Percentiles rank a stretch among this genome's conserved stretches.
Conservation (phyloP, 2,113 vertebrate genomes). For the Hymenochirus boettgeri region DNA sequence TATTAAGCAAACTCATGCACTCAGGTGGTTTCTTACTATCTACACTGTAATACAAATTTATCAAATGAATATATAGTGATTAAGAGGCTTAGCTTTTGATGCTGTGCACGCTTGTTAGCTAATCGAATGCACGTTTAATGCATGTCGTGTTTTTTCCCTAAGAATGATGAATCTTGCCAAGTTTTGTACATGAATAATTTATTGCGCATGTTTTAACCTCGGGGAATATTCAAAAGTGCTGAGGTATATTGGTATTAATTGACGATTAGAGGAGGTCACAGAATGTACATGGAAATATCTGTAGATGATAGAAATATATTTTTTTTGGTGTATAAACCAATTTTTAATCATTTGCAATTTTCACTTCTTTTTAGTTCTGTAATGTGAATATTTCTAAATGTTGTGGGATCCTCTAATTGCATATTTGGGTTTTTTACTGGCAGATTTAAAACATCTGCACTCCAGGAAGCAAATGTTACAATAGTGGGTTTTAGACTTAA, state of each 20-base stretch:
- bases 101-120: not conserved
- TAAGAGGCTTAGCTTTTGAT: not conserved
- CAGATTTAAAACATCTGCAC: too few relatives aligned
- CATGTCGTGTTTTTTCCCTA: not conserved
- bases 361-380: too few relatives aligned
- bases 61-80: too few relatives aligned
- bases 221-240: not conserved
- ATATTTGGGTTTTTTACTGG: too few relatives aligned
- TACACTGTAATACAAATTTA: not conserved
- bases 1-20: not conserved
- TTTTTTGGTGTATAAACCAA: not conserved
- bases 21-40: not conserved
- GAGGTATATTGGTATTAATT: not conserved
- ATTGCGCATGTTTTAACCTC: not conserved
- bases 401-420: too few relatives aligned
- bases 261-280: not conserved
- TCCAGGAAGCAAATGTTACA: too few relatives aligned
- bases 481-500: too few relatives aligned
- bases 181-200: not conserved
- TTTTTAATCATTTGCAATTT: too few relatives aligned
- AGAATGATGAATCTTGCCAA: not conserved
- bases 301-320: not conserved
- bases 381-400: too few relatives aligned
- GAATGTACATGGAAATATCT: not conserved
- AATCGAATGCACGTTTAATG: not conserved